Base-by-base conservation (phyloP, 2,113 vertebrate genomes). In the Poeciliopsis turrubarensis region DNA sequence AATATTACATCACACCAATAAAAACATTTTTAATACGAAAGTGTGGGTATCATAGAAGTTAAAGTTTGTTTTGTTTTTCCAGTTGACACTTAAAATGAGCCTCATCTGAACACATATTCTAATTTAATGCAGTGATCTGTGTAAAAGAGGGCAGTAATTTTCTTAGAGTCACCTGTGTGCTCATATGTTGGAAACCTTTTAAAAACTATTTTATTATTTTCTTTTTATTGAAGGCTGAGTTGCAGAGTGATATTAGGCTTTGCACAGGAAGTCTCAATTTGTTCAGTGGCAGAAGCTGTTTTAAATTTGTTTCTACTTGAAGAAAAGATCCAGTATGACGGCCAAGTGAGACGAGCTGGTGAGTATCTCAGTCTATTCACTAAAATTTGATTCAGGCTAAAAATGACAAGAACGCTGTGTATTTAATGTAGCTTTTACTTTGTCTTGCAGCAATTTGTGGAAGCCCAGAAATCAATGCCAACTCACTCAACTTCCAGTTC, bases 311-410 rank as follows among this genome's bases (percentile, higher is more conserved):
- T 93, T 12, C 8, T 41, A 29, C 22, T 61, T 14, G 27, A 69
- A 9, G 3, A 51, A 13, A 1, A 12, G 3, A 75, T 87, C 19
- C 0, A 0, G n/a, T 84, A 65, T n/a, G 13, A 41, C 9, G 80
- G 88, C 17, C 6, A 0, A 14, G 82, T 93, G 65, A 86, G 31
- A 2, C 83, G 78, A 89, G 84, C 80, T 19, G 93, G 94, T 94
- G 67, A 70, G 92, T 82, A 25, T 34, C 30, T 19, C 51, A 64
- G 39, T n/a, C 3, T 62, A 27, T 30, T 22, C 39, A 41, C 15
- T 29, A 11, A 51, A 1, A 51, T 9, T 31, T 79, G 41, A 61
- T 54, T 39, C 30, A 26, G 10, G 60, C 13, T 68, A 32, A 22
- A 64, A 27, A 60, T 15, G 41, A 7, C 26, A 7, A 9, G 6